A percentile compares a stretch with the other conserved stretches of the same genome.
phyloP scores from a whole-genome alignment of 2,113 vertebrate species.

The Forbesichthys agassizii region DNA sequence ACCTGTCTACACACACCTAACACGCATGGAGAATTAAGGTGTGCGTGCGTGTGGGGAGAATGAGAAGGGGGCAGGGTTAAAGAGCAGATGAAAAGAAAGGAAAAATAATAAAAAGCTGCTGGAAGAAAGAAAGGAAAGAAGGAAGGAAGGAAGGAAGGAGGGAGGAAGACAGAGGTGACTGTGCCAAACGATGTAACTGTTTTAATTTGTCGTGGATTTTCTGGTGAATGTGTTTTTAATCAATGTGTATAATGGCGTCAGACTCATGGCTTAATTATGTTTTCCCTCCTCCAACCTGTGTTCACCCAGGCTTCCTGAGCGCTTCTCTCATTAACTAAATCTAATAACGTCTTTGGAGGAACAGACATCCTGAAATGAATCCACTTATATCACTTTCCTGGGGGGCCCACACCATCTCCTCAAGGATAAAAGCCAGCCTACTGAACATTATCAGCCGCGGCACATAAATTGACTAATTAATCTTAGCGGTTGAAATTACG shows the following conservation, averaged over 20 bases:
- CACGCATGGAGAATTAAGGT: conserved; percentile 53
- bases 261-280: conserved; percentile 74
- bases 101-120: neutral
- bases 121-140: neutral
- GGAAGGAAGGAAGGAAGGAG: neutral
- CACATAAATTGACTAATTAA: conserved; percentile 66
- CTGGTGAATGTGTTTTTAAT: conserved; percentile 76
- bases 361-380: conserved; percentile 72
- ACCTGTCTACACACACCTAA: conserved; percentile 38
- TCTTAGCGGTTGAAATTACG: conserved; percentile 55
- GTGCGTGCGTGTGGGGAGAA: conserved; percentile 4
- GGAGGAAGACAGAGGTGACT: conserved; percentile 41
- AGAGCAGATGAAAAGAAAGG: neutral
- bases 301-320: conserved; percentile 58
- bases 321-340: conserved; percentile 75
- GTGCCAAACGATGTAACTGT: conserved; percentile 54
- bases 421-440: conserved; percentile 53
- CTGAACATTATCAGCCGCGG: conserved; percentile 51
- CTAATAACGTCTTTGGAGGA: conserved; percentile 75
- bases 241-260: conserved; percentile 69
- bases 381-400: conserved; percentile 72
- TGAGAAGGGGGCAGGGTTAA: conserved; percentile 13
- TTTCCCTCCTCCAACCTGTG: conserved; percentile 71
- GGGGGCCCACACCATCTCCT: conserved; percentile 50
- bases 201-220: conserved; percentile 74